phyloP scores from a whole-genome alignment of 2,888 invertebrate species.

The Lasioglossum vierecki region DNA sequence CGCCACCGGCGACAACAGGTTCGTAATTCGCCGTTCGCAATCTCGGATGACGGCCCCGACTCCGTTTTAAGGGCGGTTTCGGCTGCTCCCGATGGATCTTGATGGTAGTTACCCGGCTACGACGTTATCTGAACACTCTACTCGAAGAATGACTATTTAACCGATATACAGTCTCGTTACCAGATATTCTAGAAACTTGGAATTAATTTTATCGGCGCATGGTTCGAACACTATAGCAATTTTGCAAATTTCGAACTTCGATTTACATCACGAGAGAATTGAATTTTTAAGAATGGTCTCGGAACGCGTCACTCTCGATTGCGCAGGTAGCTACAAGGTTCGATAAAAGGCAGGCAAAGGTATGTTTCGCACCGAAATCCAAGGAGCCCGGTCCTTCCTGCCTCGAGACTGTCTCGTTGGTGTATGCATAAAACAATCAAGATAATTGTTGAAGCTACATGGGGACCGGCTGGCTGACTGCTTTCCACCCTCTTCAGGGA shows the following conservation, averaged over 20 bases:
- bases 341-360: neutral
- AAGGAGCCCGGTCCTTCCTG: slow-evolving; percentile 14
- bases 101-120: neutral
- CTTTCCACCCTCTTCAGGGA: slow-evolving; percentile 67
- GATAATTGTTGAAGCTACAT: slow-evolving; percentile 83
- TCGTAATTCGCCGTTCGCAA: slow-evolving; percentile 3
- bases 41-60: neutral
- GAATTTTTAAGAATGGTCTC: neutral
- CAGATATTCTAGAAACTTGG: no score
- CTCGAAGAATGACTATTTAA: neutral
- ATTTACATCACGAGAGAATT: neutral
- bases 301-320: neutral
- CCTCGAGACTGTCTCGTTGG: slow-evolving; percentile 61
- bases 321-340: neutral
- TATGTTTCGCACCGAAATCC: slow-evolving; percentile 32
- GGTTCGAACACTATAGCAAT: no score
- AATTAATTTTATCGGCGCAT: no score
- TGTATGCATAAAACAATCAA: slow-evolving; percentile 84
- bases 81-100: neutral
- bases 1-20: slow-evolving; percentile 17
- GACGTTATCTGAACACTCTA: neutral
- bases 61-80: neutral
- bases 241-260: neutral
- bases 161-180: neutral
- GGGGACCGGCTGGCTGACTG: slow-evolving; percentile 70